Evolutionary conservation across 2,113 vertebrate species (phyloP), one percentile per base, ranked within the genome.

Genomic region (Ciconia boyciana): DNA sequence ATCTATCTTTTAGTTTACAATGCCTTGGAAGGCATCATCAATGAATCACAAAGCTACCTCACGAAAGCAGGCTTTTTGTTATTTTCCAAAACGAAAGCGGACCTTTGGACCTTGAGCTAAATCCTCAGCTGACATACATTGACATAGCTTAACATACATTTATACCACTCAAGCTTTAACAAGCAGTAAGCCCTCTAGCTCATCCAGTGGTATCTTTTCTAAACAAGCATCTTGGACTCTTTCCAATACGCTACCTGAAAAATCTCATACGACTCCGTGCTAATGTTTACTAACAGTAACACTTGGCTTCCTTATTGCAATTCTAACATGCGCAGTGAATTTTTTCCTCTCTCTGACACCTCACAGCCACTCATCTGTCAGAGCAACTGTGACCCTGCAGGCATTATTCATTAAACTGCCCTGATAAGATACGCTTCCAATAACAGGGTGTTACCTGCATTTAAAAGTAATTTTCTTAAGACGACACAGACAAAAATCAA

Each of bases 131-230:
- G 26, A 34, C 1, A 1, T 7, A 25, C 11, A 9, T 16, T 29
- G 9, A 12, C 41, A 31, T 0, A 9, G 21, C 3, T 57, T 34
- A 34, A 51, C 8, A 29, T 3, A n/a, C 6, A 10, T 16, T 43
- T 22, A 32, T 11, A 75, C 5, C 14, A 11, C 10, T 41, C 8
- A 0, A 16, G 34, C 16, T 22, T 19, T 39, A 32, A 32, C 7
- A 22, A 71, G 36, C 7, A 31, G 44, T 11, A 26, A 82, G 26
- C 5, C 74, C 29, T 11, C 5, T 9, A 39, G 28, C 4, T 28
- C 52, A 5, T 31, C 43, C 55, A 58, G 11, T 7, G 19, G 6
- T 11, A 52, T 7, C 22, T 74, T 48, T 81, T 10, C 60, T 49
- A 43, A 83, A 52, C 25, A 77, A 57, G 17, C 28, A 36, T 3